Percentiles rank a stretch among this genome's conserved stretches.
phyloP scores from a whole-genome alignment of 2,113 vertebrate genomes.

The Ceratotherium simum region DNA sequence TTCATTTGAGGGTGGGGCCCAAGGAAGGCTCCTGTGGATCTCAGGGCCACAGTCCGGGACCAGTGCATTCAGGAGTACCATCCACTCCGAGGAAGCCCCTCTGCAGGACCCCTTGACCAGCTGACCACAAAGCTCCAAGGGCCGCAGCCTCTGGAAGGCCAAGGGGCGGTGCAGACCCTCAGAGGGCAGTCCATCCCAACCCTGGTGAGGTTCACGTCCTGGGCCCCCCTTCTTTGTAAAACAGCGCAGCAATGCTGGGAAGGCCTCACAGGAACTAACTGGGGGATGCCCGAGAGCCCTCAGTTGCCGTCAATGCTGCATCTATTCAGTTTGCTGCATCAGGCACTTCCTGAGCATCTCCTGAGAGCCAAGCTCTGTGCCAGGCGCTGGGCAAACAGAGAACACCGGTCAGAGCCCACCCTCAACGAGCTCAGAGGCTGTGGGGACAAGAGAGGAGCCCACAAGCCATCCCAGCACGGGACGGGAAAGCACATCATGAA shows the following conservation, averaged over 20 bases:
- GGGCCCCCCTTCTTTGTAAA: background rate
- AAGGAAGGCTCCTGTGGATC: background rate
- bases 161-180: background rate
- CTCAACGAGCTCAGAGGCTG: background rate
- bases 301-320: fast-evolving
- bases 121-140: background rate
- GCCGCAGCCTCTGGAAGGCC: background rate
- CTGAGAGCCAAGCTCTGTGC: background rate
- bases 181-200: background rate
- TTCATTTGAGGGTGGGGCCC: background rate
- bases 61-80: background rate
- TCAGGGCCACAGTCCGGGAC: background rate
- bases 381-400: background rate
- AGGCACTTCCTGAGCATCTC: background rate
- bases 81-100: background rate
- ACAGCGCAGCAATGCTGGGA: background rate
- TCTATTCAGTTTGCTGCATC: background rate
- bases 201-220: too few relatives aligned
- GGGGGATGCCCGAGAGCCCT: background rate
- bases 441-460: background rate
- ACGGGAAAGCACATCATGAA: background rate
- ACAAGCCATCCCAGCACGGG: background rate
- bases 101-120: background rate
- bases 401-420: background rate
- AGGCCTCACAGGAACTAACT: background rate